Evolutionary conservation across 2,113 vertebrate species (phyloP), one percentile per base, ranked within the genome.

Genomic region (Phasianus colchicus): DNA sequence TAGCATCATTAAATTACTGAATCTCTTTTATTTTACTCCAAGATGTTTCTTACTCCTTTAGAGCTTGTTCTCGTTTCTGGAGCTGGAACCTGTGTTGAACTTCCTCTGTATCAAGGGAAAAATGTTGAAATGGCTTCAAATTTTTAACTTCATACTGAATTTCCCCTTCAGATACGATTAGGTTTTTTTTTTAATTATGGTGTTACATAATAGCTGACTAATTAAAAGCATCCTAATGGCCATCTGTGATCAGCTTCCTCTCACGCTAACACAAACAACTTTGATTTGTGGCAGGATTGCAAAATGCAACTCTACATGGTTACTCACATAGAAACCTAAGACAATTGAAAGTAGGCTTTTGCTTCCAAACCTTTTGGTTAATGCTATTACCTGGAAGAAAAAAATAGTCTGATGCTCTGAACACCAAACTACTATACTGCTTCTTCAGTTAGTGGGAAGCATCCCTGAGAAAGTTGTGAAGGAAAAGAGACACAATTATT

Each of bases 1-100:
- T 81, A 32, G 16, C 10, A 47, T 7, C 6, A 75, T 57, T 70
- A 83, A 75, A 61, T 57, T 66, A 84, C 52, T 38, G 83, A 88
- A 99, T 99, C 98, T 99, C 97, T 93, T 99, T 98, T 42, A 98
- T 54, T 29, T 29, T 54, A 27, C 27, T 27, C 27, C 16, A 29
- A 54, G 54, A 32, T 55, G 29, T 10, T 32, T 55, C 54, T 55
- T 32, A 19, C 29, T 32, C 29, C 54, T 55, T 30, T 55, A 30
- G 16, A 32, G 30, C 30, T 30, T 32, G 16, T 32, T 55, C 54
- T 55, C 17, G 16, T 30, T 55, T 55, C 54, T 30, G 30, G 16
- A 55, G 16, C 16, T 55, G 54, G 16, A 30, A 18, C 16, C 29
- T 55, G 54, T 55, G 54, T 17, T 55, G 29, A 55, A 32, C 29